Evolutionary conservation across 2,113 vertebrate species (phyloP), one percentile per base, ranked within the genome.

Genomic region (Lepus timidus): DNA sequence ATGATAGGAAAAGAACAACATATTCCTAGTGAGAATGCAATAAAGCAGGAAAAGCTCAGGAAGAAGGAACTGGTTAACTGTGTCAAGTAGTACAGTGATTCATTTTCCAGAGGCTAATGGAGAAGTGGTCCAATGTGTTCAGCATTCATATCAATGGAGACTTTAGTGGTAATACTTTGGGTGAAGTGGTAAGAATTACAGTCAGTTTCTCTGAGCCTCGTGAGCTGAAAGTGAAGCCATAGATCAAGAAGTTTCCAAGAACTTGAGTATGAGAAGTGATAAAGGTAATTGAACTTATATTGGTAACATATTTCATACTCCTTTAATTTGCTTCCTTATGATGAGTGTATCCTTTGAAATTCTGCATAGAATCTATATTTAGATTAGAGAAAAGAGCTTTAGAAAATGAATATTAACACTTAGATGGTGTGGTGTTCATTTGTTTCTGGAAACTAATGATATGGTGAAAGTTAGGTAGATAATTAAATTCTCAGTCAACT

Each of bases 401-500:
- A 73, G 81, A 92, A 96, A 85, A 73, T 92, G 90, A 93, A 82
- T 70, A 85, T 92, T 93, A 62, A 95, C 64, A 90, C 76, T 55
- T 96, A 88, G 73, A 82, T 73, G 58, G 88, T 58, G 62, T 85
- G 67, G 14, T 96, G 44, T 82, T 92, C 51, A 62, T 6, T 90
- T 90, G 52, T 93, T 97, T 31, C 74, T 61, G 74, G 90, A 93
- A 94, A 93, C 4, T 58, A 92, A 90, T 75, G 70, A 92, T 84
- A 80, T 39, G 12, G 75, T 91, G 52, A 88, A 75, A 31, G 6
- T 88, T 82, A 81, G 44, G 20, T 76, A 94, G 65, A 65, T 93
- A 96, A 94, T 93, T 97, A 95, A 93, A 85, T 95, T 95, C 7
- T 91, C 27, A 74, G 85, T 29, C 4, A 51, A 84, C n/a, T 51